A percentile compares a stretch with the other conserved stretches of the same genome.
phyloP scores from a whole-genome alignment of 92 coral and sea anemone species.

The Palythoa caribaeorum region DNA sequence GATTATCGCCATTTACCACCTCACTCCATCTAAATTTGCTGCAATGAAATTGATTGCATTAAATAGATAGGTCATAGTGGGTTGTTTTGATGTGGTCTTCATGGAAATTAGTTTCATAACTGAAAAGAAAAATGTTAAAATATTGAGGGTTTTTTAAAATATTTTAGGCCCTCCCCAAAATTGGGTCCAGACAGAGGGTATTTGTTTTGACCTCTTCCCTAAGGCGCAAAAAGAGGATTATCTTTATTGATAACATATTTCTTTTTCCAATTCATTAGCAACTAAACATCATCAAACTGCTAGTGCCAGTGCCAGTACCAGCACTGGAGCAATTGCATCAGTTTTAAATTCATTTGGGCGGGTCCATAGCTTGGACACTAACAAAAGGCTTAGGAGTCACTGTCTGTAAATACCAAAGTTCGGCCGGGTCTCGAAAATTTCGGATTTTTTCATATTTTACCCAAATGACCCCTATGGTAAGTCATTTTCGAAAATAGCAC shows the following conservation, averaged over 20 bases:
- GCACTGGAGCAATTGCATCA: conserved; percentile 5
- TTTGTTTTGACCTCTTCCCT: conserved; percentile 4
- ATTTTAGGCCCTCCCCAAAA: conserved; percentile 12
- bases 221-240: background rate
- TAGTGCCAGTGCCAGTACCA: conserved; percentile 9
- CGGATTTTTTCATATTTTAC: too few relatives aligned
- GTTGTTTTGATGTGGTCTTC: conserved; percentile 4
- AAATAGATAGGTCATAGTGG: conserved; percentile 8
- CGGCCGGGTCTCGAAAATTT: too few relatives aligned
- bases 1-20: conserved; percentile 2
- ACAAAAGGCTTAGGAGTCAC: conserved; percentile 21
- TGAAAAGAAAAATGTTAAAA: background rate
- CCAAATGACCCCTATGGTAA: too few relatives aligned
- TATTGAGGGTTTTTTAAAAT: background rate
- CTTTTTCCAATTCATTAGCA: conserved; percentile 10
- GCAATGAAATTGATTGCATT: conserved; percentile 1
- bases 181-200: background rate
- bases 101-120: conserved; percentile 9
- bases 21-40: background rate
- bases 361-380: conserved; percentile 15
- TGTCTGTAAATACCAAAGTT: too few relatives aligned
- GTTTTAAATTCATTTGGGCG: conserved; percentile 15
- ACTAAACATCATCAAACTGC: background rate
- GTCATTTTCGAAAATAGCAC: too few relatives aligned
- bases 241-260: conserved; percentile 3